These are phyloP conservation scores for Acanthopagrus latus DNA, from an alignment of 2,797 vertebrate species.

Conservation along the genomic window DNA sequence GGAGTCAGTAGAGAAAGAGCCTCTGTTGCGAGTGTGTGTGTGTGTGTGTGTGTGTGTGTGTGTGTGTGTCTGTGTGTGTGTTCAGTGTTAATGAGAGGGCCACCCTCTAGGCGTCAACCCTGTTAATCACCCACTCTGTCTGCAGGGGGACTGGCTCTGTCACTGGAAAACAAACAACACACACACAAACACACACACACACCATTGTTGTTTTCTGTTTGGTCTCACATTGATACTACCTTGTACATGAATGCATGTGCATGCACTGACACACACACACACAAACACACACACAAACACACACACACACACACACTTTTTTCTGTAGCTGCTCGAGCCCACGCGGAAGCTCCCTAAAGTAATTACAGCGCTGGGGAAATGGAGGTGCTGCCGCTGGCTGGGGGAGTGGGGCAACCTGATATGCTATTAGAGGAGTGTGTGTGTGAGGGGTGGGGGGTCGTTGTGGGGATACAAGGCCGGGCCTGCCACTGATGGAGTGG, in stretches of 20 bases:
- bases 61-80: conserved; percentile 44
- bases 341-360: conserved; percentile 82
- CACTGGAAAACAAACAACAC: conserved; percentile 80
- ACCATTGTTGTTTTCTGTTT: conserved; percentile 50
- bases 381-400: conserved; percentile 76
- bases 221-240: conserved; percentile 46
- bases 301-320: conserved; percentile 32
- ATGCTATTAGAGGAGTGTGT: conserved; percentile 81
- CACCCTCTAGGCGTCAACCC: conserved; percentile 83
- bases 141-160: conserved; percentile 81
- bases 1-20: conserved; percentile 43
- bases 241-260: conserved; percentile 23
- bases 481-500: conserved; percentile 73
- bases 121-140: conserved; percentile 86
- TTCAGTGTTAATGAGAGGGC: conserved; percentile 83
- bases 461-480: conserved; percentile 68
- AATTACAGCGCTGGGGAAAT: conserved; percentile 84
- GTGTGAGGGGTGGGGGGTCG: conserved; percentile 11
- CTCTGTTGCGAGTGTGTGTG: conserved; percentile 21
- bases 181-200: conserved; percentile 4
- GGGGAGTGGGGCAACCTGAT: conserved; percentile 83
- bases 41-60: conserved; percentile 46
- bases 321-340: conserved; percentile 60
- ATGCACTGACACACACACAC: conserved; percentile 15
- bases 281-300: conserved; percentile 19